Evolutionary conservation across 2,888 invertebrate species (phyloP).

Genomic region (Megaustenia siamemsis): DNA sequence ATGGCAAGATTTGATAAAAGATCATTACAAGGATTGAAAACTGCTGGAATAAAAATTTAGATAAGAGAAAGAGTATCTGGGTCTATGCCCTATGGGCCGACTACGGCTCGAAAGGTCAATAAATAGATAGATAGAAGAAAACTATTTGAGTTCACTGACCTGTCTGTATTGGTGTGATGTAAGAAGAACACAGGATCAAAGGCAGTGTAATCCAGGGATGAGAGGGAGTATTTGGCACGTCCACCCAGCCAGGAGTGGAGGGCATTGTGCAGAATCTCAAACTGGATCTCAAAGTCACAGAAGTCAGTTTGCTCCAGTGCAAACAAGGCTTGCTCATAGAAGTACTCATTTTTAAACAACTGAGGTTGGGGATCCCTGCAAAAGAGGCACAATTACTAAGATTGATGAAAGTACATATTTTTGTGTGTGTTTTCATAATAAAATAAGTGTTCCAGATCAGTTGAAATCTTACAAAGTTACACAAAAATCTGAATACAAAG

Average conservation of each 20-base stretch:
- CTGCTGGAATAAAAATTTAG: too few relatives aligned
- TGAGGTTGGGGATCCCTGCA: constrained; percentile 51
- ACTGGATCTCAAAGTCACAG: constrained; percentile 61
- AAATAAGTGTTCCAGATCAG: too few relatives aligned
- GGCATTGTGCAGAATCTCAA: constrained; percentile 58
- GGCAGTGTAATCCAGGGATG: constrained; percentile 59
- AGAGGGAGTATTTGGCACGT: constrained; percentile 52
- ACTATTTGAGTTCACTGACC: background rate
- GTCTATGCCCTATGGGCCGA: too few relatives aligned
- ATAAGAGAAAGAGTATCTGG: too few relatives aligned
- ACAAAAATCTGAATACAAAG: too few relatives aligned
- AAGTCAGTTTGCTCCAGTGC: constrained; percentile 60
- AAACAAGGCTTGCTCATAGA: constrained; percentile 55
- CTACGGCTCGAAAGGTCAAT: too few relatives aligned
- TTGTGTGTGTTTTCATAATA: background rate
- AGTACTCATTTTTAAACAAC: constrained; percentile 48
- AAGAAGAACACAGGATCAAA: constrained; percentile 61
- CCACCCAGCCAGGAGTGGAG: constrained; percentile 58
- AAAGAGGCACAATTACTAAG: background rate
- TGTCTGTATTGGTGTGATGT: constrained; percentile 58
- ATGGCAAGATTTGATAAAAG: too few relatives aligned
- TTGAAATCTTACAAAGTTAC: too few relatives aligned
- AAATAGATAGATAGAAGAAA: too few relatives aligned
- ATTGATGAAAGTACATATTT: background rate
- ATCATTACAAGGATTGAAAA: too few relatives aligned